These are phyloP conservation scores for Redunca redunca DNA, from an alignment of 2,113 vertebrate genomes.

Conservation along the genomic window DNA sequence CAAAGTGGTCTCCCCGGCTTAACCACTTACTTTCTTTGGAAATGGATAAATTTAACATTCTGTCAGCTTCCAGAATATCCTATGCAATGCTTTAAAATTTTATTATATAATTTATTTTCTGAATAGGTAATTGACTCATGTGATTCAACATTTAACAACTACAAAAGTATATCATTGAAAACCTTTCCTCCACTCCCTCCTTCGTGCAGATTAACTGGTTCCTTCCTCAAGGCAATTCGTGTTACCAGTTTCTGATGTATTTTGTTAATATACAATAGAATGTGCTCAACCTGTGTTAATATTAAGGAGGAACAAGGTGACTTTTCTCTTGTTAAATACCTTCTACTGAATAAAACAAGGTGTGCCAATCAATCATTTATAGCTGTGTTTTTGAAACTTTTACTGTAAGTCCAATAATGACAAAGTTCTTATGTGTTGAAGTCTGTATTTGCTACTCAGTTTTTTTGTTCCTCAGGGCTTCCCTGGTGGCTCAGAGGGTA, in stretches of 20 bases:
- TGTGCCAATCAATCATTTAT: background rate
- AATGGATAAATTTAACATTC: slow-evolving; percentile 49
- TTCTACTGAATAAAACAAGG: background rate
- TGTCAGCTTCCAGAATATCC: slow-evolving; percentile 32
- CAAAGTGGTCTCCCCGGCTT: background rate
- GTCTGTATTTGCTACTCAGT: background rate
- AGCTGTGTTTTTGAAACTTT: background rate
- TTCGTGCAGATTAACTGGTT: background rate
- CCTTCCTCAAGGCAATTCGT: background rate
- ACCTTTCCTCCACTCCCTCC: background rate
- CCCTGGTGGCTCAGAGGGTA: background rate
- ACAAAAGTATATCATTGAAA: background rate
- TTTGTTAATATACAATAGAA: background rate
- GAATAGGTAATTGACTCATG: background rate
- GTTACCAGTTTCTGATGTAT: background rate
- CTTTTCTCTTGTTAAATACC: background rate
- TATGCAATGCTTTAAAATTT: slow-evolving; percentile 17
- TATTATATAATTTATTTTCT: slow-evolving; percentile 34
- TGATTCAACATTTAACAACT: background rate
- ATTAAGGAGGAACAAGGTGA: background rate
- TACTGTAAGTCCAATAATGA: background rate
- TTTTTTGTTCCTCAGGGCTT: background rate
- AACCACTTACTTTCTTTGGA: background rate
- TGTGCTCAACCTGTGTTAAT: background rate
- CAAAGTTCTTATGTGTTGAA: background rate